phyloP scores from a whole-genome alignment of 1,140 invertebrate species.

The Lutraria rhynchaena region DNA sequence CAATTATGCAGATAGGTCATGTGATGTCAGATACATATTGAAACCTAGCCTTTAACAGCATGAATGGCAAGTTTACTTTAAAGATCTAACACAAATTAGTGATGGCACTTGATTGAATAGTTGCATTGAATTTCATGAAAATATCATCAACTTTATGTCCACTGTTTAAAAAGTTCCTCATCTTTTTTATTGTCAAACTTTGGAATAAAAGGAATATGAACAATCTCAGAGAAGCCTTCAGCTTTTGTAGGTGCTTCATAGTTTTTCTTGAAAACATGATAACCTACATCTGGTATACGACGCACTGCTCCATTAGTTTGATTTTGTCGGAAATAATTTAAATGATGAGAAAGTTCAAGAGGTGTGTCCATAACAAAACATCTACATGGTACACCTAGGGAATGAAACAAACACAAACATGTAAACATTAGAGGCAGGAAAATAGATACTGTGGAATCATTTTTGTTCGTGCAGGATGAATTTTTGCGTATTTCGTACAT shows the following conservation, averaged over 20 bases:
- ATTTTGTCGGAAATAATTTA: slow-evolving; percentile 91
- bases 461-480: no score
- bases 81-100: no score
- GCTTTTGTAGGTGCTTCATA: slow-evolving; percentile 87
- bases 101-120: no score
- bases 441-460: no score
- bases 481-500: no score
- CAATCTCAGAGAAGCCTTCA: slow-evolving; percentile 92
- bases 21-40: no score
- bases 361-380: slow-evolving; percentile 91
- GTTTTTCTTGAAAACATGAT: slow-evolving; percentile 90
- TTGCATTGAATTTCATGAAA: no score
- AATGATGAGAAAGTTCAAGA: slow-evolving; percentile 92
- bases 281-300: slow-evolving; percentile 87
- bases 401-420: slow-evolving; percentile 7
- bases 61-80: no score
- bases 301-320: slow-evolving; percentile 84
- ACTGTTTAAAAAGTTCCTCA: slow-evolving; percentile 86
- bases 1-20: no score
- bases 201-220: slow-evolving; percentile 91
- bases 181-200: slow-evolving; percentile 87
- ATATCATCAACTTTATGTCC: no score
- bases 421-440: neutral
- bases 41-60: no score
- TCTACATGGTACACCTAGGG: slow-evolving; percentile 86